These are phyloP conservation scores for Etia nguti DNA, from an alignment of 2,113 vertebrate genomes.

Conservation along the genomic window DNA sequence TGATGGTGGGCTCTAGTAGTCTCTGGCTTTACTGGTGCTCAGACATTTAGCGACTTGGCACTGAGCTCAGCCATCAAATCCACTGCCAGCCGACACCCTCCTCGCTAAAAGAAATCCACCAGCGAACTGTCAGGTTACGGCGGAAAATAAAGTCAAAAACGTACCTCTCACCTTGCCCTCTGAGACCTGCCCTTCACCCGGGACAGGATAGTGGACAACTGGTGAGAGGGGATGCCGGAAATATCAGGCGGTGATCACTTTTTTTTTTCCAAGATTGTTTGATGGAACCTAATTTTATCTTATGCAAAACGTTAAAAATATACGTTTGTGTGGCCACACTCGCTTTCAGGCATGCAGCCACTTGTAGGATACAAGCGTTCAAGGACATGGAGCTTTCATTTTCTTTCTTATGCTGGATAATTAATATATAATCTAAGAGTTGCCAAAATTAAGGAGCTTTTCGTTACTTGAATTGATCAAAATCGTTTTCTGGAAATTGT, in stretches of 20 bases:
- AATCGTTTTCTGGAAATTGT: neutral
- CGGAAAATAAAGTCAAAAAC: neutral
- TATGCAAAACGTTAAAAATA: neutral
- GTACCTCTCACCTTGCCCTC: neutral
- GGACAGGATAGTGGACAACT: neutral
- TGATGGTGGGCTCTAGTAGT: conserved; percentile 60
- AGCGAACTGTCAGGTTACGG: conserved; percentile 1
- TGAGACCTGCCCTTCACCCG: neutral
- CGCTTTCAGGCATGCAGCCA: neutral
- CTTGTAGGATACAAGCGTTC: conserved; percentile 1
- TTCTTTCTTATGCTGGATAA: neutral
- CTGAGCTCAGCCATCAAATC: conserved; percentile 27
- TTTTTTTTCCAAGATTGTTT: neutral
- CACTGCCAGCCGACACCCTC: conserved; percentile 55
- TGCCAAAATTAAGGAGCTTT: neutral
- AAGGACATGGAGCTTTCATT: neutral
- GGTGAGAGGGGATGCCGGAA: neutral
- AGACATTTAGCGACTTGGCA: conserved; percentile 80
- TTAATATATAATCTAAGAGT: neutral
- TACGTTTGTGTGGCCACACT: neutral
- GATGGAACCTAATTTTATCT: neutral
- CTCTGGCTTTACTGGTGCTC: conserved; percentile 70
- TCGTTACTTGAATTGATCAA: neutral
- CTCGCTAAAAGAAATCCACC: neutral
- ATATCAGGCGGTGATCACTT: neutral